Conservation (phyloP, 1,140 invertebrate species). For the Arion vulgaris region DNA sequence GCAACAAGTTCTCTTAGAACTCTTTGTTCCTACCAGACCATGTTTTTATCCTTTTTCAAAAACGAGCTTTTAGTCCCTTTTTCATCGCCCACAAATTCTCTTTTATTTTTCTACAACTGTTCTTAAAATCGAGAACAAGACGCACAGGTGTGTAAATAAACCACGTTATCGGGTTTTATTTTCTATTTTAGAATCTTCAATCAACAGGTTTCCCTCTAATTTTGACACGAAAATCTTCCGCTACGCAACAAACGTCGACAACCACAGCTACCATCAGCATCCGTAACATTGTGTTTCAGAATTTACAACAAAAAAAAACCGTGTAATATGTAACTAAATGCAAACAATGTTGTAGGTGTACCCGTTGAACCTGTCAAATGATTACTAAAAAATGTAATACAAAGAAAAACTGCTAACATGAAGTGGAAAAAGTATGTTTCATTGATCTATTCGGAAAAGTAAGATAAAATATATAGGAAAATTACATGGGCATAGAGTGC, state of each 20-base stretch:
- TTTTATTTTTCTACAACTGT: background rate
- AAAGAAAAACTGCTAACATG: background rate
- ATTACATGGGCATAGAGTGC: background rate
- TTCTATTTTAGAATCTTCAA: background rate
- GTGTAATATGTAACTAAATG: background rate
- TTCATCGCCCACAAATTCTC: background rate
- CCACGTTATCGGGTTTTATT: background rate
- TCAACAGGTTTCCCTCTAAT: background rate
- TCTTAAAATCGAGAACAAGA: background rate
- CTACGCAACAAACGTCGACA: background rate
- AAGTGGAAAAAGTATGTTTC: background rate
- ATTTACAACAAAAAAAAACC: background rate
- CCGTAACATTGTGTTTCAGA: background rate
- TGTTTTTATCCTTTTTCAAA: background rate
- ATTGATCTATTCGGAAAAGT: background rate
- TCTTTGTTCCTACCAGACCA: background rate
- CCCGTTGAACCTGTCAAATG: background rate
- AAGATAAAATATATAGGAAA: background rate
- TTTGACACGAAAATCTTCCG: background rate
- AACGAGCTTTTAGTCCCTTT: background rate
- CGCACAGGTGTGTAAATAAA: constrained; percentile 9
- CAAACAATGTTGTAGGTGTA: background rate
- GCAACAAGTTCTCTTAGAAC: background rate
- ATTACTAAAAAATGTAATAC: background rate
- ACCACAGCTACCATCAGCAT: background rate